Conservation (phyloP, 2,888 invertebrate genomes). For the Caenorhabditis wallacei region DNA sequence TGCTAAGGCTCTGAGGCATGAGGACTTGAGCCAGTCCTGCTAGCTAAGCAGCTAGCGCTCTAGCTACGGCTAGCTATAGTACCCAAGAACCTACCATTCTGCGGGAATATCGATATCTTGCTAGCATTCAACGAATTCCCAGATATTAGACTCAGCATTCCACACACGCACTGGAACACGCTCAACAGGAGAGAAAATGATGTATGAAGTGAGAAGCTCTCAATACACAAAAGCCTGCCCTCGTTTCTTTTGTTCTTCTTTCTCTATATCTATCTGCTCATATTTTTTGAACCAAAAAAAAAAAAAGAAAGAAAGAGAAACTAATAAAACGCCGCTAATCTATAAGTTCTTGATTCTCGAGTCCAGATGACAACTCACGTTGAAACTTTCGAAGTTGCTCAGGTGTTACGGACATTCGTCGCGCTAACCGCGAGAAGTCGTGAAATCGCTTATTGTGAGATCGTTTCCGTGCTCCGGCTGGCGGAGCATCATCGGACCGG, state of each 20-base stretch:
- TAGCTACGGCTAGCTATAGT: too few species aligned
- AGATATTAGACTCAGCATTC: conserved; percentile 34
- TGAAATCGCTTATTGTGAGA: conserved; percentile 41
- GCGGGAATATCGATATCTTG: conserved; percentile 47
- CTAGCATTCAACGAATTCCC: conserved; percentile 48
- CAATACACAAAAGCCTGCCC: conserved; percentile 14
- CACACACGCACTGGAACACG: background rate
- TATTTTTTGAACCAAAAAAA: background rate
- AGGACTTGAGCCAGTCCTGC: too few species aligned
- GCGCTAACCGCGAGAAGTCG: conserved; percentile 53
- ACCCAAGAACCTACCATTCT: conserved; percentile 23
- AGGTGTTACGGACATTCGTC: conserved; percentile 67
- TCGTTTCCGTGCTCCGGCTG: conserved; percentile 34
- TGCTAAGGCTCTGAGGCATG: too few species aligned
- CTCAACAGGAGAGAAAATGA: conserved; percentile 20
- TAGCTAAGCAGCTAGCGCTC: too few species aligned
- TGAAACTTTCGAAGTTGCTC: conserved; percentile 47
- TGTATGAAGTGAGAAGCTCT: conserved; percentile 54
- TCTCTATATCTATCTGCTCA: conserved; percentile 34
- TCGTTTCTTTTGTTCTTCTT: background rate
- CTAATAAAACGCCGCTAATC: conserved; percentile 38
- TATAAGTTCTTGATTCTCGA: too few species aligned
- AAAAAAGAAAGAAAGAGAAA: conserved; percentile 1
- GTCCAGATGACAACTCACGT: conserved; percentile 10
- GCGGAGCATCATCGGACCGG: conserved; percentile 48